Base-by-base conservation (phyloP, 2,113 vertebrate species). In the Nesogale talazaci region DNA sequence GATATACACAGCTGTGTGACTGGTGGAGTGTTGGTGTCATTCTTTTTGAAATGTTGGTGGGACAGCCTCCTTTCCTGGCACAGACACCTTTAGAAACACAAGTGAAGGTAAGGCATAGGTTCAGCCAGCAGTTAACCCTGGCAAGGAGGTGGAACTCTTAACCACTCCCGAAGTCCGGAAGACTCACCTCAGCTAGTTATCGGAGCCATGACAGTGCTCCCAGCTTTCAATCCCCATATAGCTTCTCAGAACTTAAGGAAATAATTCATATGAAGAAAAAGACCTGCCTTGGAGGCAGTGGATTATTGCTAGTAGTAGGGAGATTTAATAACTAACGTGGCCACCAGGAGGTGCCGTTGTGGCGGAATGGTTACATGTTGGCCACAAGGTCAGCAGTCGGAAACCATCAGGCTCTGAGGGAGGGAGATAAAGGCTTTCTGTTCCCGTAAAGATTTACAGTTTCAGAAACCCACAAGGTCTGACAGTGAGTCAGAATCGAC, bases 1-100 rank as follows among this genome's bases (percentile, higher is more conserved):
- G 99, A 88, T 99, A 99, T 97, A 99, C 99, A 6, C 99, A 99
- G 97, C 97, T 99, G 31, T 99, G 99, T 92, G 99, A 99, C 86
- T 99, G 99, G 99, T 99, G 99, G 99, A 99, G 99, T 46, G 99
- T 99, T 79, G 99, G 99, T 46, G 99, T 99, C 94, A 99, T 99
- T 98, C 97, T 99, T 90, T 99, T 99, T 96, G 99, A 99, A 97
- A 99, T 99, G 99, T 97, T 99, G 14, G 99, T 99, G 7, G 99
- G 99, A n/a, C 99, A 99, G 86, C 99, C 99, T 97, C 99, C 99
- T 3, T 99, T 99, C 96, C 96, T 99, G 77, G 99, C 99, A 83
- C 99, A 98, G 91, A 99, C 99, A 40, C 99, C 99, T 20, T 97
- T 99, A 96, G 99, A 99, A 98, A 99, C 99, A 9, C 99, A 99